phyloP scores from a whole-genome alignment of 37 sponge, comb jelly and placozoan genomes.

The Cladorhizidae sp. region DNA sequence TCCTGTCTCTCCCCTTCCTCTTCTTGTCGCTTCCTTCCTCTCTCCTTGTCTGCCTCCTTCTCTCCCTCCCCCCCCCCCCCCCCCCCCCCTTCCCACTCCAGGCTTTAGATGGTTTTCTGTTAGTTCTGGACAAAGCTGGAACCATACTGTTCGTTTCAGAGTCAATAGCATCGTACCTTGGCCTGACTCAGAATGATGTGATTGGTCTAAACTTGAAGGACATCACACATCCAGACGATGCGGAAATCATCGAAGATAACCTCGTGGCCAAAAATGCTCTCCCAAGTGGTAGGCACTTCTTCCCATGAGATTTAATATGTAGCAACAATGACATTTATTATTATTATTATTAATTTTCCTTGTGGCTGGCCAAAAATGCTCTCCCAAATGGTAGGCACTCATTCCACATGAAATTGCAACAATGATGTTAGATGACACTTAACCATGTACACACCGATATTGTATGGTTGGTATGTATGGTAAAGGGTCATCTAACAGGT shows the following conservation, averaged over 20 bases:
- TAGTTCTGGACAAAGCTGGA: conserved; percentile 44
- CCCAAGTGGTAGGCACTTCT: not conserved
- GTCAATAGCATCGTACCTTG: conserved; percentile 33
- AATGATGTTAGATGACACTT: too few species aligned
- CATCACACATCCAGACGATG: conserved; percentile 42
- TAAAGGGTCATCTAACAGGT: too few species aligned
- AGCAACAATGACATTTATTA: too few species aligned
- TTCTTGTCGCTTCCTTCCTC: conserved; percentile 7
- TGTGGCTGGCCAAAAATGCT: conserved; percentile 17
- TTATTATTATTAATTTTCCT: too few species aligned
- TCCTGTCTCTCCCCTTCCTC: conserved; percentile 1
- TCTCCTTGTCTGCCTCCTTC: not conserved
- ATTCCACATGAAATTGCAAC: too few species aligned
- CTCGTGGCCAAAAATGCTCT: conserved; percentile 25
- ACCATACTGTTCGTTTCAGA: conserved; percentile 51
- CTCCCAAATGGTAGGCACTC: not conserved
- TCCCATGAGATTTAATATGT: too few species aligned
- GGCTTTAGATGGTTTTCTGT: conserved; percentile 73
- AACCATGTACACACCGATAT: too few species aligned
- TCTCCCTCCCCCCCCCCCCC: not conserved
- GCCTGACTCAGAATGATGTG: conserved; percentile 55
- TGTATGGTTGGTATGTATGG: too few species aligned
- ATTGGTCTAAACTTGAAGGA: conserved; percentile 65
- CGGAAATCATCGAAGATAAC: conserved; percentile 15
- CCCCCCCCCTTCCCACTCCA: conserved; percentile 22